phyloP scores from a whole-genome alignment of 2,888 invertebrate species.

The Leptothorax acervorum region DNA sequence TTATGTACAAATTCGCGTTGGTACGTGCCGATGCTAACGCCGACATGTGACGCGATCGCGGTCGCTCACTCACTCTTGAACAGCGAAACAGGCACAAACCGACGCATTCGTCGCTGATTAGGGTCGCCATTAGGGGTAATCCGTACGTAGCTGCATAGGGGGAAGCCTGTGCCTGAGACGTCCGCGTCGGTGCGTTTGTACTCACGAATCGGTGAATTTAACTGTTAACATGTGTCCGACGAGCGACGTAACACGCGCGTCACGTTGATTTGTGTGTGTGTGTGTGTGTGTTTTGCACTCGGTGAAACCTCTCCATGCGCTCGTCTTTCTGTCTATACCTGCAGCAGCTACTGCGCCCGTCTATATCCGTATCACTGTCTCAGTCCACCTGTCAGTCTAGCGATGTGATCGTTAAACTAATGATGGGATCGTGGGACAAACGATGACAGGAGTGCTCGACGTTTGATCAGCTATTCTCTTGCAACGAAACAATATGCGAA shows the following conservation, averaged over 20 bases:
- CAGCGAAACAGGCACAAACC: constrained; percentile 32
- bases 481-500: constrained; percentile 6
- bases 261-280: not conserved
- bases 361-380: not conserved
- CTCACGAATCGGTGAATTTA: constrained; percentile 26
- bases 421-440: constrained; percentile 30
- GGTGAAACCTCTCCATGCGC: not conserved
- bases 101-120: constrained; percentile 53
- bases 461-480: constrained; percentile 29
- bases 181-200: constrained; percentile 34
- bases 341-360: not conserved
- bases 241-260: constrained; percentile 40
- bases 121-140: constrained; percentile 48
- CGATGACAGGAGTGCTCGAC: constrained; percentile 43
- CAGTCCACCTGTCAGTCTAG: not conserved
- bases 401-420: constrained; percentile 17
- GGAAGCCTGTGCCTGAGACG: constrained; percentile 35
- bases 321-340: not conserved
- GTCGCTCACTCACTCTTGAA: constrained; percentile 32
- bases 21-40: constrained; percentile 67
- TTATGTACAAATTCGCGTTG: constrained; percentile 74
- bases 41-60: constrained; percentile 19
- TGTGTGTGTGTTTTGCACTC: not conserved
- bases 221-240: constrained; percentile 35
- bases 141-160: constrained; percentile 22